Evolutionary conservation across 2,797 vertebrate genomes (phyloP).

Genomic region (Catamblyrhynchus diadema): DNA sequence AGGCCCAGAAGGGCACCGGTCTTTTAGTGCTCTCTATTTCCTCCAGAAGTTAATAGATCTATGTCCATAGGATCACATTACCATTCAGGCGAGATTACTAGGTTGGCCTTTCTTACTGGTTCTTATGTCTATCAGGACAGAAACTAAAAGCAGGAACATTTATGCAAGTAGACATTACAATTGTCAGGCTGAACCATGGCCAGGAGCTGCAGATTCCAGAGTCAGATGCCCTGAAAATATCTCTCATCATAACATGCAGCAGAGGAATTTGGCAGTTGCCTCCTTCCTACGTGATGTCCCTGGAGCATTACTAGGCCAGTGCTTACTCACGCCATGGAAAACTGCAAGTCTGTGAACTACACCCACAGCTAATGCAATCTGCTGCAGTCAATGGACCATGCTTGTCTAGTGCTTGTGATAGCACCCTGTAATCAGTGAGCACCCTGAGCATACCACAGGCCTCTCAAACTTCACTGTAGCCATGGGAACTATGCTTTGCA

Average conservation of each 20-base stretch:
- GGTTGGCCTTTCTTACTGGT: neutral
- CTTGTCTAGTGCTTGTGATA: neutral
- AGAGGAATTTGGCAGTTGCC: neutral
- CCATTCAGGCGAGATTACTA: neutral
- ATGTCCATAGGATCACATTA: neutral
- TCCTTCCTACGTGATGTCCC: neutral
- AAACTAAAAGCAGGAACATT: neutral
- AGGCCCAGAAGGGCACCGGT: neutral
- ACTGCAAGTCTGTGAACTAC: neutral
- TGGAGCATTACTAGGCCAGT: neutral
- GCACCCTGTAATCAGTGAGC: neutral
- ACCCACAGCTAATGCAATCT: neutral
- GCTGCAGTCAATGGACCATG: neutral
- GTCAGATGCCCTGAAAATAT: neutral
- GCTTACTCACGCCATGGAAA: conserved; percentile 13
- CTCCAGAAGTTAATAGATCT: neutral
- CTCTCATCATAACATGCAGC: neutral
- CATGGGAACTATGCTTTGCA: neutral
- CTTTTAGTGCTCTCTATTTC: neutral
- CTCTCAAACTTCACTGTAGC: neutral
- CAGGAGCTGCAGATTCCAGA: neutral
- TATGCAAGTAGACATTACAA: neutral
- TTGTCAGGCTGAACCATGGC: neutral
- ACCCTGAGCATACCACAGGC: neutral
- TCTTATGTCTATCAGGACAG: neutral